Evolutionary conservation across 2,113 vertebrate genomes (phyloP).

Genomic region (Rissa tridactyla): DNA sequence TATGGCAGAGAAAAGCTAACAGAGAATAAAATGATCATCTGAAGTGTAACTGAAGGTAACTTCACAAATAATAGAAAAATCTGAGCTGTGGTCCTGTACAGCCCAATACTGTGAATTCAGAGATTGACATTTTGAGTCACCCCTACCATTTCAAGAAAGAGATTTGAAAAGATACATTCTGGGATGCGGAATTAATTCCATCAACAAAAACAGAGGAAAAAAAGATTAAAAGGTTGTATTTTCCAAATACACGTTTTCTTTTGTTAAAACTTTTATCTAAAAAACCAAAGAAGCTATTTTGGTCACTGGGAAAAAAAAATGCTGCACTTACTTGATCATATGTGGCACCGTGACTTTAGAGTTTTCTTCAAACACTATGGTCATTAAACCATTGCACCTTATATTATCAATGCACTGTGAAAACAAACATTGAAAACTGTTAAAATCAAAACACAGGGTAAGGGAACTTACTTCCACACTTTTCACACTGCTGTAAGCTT

Average conservation of each 20-base stretch:
- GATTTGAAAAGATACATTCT: background rate
- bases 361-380: conserved; percentile 98
- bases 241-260: background rate
- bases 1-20: background rate
- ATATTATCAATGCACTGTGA: conserved; percentile 97
- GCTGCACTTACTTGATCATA: conserved; percentile 94
- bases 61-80: background rate
- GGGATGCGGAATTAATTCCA: background rate
- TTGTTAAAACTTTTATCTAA: background rate
- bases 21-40: background rate
- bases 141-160: background rate
- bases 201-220: background rate
- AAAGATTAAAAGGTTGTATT: background rate
- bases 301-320: background rate
- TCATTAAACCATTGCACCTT: conserved; percentile 98
- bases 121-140: background rate
- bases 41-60: background rate
- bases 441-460: background rate
- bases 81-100: background rate
- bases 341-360: conserved; percentile 98
- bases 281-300: background rate
- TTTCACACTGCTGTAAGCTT: background rate
- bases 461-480: background rate
- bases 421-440: conserved; percentile 35
- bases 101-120: background rate